Conservation (phyloP, 2,888 invertebrate genomes). For the Athalia cordata region DNA sequence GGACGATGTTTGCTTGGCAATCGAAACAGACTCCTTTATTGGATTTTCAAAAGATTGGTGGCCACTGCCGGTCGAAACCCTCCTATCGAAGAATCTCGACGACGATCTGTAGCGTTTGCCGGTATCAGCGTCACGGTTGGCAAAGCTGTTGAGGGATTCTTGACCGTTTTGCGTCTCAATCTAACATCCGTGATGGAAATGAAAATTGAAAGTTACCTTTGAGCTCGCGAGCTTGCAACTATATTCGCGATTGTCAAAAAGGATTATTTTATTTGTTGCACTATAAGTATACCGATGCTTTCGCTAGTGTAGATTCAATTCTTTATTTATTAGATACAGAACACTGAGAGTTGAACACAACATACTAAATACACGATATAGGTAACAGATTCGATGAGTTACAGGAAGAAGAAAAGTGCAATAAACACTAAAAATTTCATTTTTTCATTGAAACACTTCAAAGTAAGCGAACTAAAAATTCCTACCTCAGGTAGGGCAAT, state of each 20-base stretch:
- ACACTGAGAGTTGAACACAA: too few species aligned
- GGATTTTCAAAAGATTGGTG: conserved; percentile 3
- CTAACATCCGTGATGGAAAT: neutral
- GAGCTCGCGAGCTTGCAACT: too few species aligned
- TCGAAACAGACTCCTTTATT: conserved; percentile 8
- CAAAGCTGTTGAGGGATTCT: neutral
- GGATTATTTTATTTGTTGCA: too few species aligned
- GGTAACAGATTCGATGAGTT: too few species aligned
- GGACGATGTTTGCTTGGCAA: neutral
- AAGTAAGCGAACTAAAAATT: conserved; percentile 1
- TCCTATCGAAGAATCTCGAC: neutral
- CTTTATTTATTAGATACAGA: conserved; percentile 6
- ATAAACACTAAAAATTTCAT: neutral
- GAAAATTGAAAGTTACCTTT: neutral
- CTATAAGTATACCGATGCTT: too few species aligned
- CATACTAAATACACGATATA: too few species aligned
- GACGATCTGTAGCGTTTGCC: neutral
- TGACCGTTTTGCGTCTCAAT: neutral
- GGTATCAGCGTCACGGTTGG: neutral
- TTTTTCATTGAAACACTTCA: neutral
- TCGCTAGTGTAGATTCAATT: neutral
- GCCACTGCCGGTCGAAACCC: neutral
- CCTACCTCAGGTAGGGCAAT: conserved; percentile 76
- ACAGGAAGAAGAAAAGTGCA: neutral
- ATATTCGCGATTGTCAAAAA: too few species aligned